Percentiles rank a stretch among this genome's conserved stretches.
Conservation (phyloP, 1,140 invertebrate genomes). For the Philopotamus ludificatus region DNA sequence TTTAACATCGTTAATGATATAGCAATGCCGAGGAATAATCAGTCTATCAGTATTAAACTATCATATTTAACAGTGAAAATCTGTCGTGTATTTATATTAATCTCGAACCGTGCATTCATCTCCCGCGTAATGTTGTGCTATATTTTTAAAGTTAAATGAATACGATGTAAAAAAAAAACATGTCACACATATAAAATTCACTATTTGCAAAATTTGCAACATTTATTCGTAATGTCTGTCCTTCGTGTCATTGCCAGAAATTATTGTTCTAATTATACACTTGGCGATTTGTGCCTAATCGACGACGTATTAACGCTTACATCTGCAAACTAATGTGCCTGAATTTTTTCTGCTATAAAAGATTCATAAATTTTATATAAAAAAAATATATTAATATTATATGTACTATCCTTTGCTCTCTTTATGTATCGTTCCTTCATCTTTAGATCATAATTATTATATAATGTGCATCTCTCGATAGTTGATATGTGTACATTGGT, state of each 20-base stretch:
- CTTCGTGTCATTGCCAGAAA: background rate
- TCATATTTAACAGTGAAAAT: too few species aligned
- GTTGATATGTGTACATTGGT: conserved; percentile 13
- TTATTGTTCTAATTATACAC: background rate
- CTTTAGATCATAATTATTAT: conserved; percentile 18
- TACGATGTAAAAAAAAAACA: background rate
- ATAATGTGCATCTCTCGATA: conserved; percentile 27
- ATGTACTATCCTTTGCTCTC: conserved; percentile 35
- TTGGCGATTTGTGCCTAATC: background rate
- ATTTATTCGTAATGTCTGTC: too few species aligned
- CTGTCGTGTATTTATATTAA: too few species aligned
- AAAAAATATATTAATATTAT: conserved; percentile 29
- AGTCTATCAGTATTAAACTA: too few species aligned
- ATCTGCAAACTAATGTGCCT: conserved; percentile 38
- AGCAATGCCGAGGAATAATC: too few species aligned
- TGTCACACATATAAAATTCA: background rate
- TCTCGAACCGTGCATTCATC: too few species aligned
- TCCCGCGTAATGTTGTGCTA: background rate
- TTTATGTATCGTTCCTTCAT: conserved; percentile 26
- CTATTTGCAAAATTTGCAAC: too few species aligned
- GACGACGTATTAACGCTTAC: conserved; percentile 36
- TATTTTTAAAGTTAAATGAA: background rate
- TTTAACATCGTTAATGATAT: too few species aligned
- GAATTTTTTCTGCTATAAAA: conserved; percentile 35
- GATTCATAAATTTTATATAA: conserved; percentile 29